Percentiles rank a stretch among this genome's conserved stretches.
Conservation (phyloP, 1,140 invertebrate genomes). For the Heliconius nattereri region DNA sequence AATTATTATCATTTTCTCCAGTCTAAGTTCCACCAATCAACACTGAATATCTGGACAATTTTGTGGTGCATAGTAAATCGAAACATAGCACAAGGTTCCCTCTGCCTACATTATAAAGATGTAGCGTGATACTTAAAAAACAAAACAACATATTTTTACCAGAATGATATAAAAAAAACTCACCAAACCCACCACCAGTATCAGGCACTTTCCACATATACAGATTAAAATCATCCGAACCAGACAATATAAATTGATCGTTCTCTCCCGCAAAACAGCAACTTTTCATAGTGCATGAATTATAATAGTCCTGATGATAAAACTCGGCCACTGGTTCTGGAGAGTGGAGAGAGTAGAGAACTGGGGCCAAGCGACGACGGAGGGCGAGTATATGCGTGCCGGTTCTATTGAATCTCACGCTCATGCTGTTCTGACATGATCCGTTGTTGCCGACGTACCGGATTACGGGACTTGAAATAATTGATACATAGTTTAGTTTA, state of each 20-base stretch:
- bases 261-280: slow-evolving; percentile 95
- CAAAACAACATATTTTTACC: background rate
- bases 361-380: slow-evolving; percentile 90
- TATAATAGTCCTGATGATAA: slow-evolving; percentile 95
- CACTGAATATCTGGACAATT: too few relatives aligned
- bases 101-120: too few relatives aligned
- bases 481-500: too few relatives aligned
- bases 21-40: too few relatives aligned
- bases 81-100: too few relatives aligned
- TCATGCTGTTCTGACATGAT: slow-evolving; percentile 91
- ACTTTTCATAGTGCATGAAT: slow-evolving; percentile 98
- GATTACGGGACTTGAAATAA: slow-evolving; percentile 81
- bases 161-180: slow-evolving; percentile 35
- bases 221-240: slow-evolving; percentile 96
- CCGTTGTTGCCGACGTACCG: slow-evolving; percentile 87
- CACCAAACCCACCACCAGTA: slow-evolving; percentile 79
- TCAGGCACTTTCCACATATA: slow-evolving; percentile 96
- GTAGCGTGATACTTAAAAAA: background rate
- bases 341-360: slow-evolving; percentile 88
- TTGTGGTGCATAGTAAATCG: too few relatives aligned
- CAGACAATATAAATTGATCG: slow-evolving; percentile 94
- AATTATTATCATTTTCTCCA: too few relatives aligned
- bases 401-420: slow-evolving; percentile 91
- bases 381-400: slow-evolving; percentile 92
- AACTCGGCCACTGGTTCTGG: slow-evolving; percentile 90